Evolutionary conservation across 2,113 vertebrate genomes (phyloP).

Genomic region (Myanophis thanlyinensis): DNA sequence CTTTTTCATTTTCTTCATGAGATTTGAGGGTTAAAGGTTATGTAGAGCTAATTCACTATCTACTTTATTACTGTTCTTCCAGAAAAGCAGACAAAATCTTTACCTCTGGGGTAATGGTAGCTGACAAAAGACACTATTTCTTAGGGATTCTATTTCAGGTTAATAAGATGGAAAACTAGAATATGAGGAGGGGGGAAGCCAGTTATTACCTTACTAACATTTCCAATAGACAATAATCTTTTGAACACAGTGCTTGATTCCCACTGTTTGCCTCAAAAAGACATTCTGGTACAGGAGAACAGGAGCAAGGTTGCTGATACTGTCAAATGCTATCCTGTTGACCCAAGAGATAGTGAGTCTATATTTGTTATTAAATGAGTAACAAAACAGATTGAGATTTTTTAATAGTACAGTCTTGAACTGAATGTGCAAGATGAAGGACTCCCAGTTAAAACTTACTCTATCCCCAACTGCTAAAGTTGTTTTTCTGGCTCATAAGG

Average conservation of each 20-base stretch:
- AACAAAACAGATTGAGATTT: conserved; percentile 22
- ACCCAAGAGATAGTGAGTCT: conserved; percentile 23
- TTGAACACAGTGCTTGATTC: conserved; percentile 26
- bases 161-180: conserved; percentile 25
- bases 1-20: conserved; percentile 11
- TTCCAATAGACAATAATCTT: conserved; percentile 31
- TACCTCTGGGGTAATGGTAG: conserved; percentile 5
- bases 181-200: neutral
- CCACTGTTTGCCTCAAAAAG: conserved; percentile 24
- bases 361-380: conserved; percentile 32
- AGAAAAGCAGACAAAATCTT: neutral
- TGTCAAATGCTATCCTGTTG: conserved; percentile 22
- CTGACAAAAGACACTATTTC: conserved; percentile 22
- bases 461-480: conserved; percentile 28
- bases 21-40: conserved; percentile 9
- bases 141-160: conserved; percentile 25
- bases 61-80: conserved; percentile 5
- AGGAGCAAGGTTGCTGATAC: conserved; percentile 17
- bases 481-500: conserved; percentile 19
- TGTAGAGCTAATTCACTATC: conserved; percentile 1
- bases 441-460: neutral
- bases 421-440: conserved; percentile 18
- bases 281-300: neutral
- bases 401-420: conserved; percentile 19
- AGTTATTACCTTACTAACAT: conserved; percentile 12